phyloP scores from a whole-genome alignment of 2,113 vertebrate species.

The Periophthalmodon schlosseri region DNA sequence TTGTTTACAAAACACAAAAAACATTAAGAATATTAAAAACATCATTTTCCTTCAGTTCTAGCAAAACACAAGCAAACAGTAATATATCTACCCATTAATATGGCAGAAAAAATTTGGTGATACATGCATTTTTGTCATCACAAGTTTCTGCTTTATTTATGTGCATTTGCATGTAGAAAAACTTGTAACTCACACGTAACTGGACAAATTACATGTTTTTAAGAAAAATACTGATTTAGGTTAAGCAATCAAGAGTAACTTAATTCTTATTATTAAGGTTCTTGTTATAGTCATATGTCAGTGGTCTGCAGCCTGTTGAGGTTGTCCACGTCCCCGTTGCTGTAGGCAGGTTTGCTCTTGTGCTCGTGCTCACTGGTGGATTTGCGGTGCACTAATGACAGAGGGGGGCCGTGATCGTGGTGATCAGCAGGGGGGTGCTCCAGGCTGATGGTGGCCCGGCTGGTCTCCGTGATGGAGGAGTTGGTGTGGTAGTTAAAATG shows the following conservation, averaged over 20 bases:
- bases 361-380: slow-evolving; percentile 52
- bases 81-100: background rate
- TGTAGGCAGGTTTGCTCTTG: slow-evolving; percentile 34
- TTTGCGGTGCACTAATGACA: background rate
- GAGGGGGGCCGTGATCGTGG: background rate
- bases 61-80: slow-evolving; percentile 1
- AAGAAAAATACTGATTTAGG: background rate
- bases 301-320: slow-evolving; percentile 47
- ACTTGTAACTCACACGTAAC: background rate
- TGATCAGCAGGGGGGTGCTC: slow-evolving; percentile 9
- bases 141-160: background rate
- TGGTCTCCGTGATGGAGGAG: slow-evolving; percentile 71
- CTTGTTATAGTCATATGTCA: slow-evolving; percentile 48
- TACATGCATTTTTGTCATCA: background rate
- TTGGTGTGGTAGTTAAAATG: slow-evolving; percentile 73
- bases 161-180: background rate
- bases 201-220: background rate
- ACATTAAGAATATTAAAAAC: background rate
- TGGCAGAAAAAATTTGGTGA: background rate
- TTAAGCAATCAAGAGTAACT: background rate
- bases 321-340: slow-evolving; percentile 40
- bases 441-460: slow-evolving; percentile 57
- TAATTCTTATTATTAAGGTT: background rate
- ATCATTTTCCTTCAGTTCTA: background rate
- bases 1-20: background rate